Conservation (phyloP, 2,888 invertebrate genomes). For the Chaetogeoica ovagalla region DNA sequence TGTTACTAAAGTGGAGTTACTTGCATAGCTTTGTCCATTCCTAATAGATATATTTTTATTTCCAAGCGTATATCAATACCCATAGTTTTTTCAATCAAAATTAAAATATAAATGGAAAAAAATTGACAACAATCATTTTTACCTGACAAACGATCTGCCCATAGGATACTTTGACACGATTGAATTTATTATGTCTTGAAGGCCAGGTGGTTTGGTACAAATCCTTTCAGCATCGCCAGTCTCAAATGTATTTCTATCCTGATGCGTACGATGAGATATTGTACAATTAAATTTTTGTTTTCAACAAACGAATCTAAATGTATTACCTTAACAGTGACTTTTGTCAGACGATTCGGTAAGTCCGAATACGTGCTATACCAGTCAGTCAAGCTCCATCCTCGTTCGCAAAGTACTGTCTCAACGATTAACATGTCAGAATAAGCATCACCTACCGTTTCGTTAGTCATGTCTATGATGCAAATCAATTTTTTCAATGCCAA, state of each 20-base stretch:
- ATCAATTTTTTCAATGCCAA: conserved; percentile 66
- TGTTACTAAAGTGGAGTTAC: no score
- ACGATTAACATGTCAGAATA: conserved; percentile 93
- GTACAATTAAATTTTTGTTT: neutral
- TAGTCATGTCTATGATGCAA: conserved; percentile 80
- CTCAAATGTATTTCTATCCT: conserved; percentile 71
- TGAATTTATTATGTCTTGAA: conserved; percentile 79
- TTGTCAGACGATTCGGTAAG: conserved; percentile 83
- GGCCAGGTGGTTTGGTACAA: conserved; percentile 77
- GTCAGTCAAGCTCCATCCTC: conserved; percentile 75
- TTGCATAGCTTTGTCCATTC: no score
- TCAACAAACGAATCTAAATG: conserved; percentile 3
- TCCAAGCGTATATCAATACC: no score
- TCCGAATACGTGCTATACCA: conserved; percentile 86
- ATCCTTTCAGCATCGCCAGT: conserved; percentile 57
- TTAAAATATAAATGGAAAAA: no score
- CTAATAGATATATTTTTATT: no score
- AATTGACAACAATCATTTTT: conserved; percentile 44
- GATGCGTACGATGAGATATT: conserved; percentile 12
- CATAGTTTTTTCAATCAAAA: no score
- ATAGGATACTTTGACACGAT: conserved; percentile 70
- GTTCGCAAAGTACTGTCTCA: conserved; percentile 82
- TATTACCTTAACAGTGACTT: conserved; percentile 76
- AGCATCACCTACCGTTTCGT: conserved; percentile 96
- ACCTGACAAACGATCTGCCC: conserved; percentile 86